Conservation (phyloP, 2,797 vertebrate genomes). For the Dallia pectoralis region DNA sequence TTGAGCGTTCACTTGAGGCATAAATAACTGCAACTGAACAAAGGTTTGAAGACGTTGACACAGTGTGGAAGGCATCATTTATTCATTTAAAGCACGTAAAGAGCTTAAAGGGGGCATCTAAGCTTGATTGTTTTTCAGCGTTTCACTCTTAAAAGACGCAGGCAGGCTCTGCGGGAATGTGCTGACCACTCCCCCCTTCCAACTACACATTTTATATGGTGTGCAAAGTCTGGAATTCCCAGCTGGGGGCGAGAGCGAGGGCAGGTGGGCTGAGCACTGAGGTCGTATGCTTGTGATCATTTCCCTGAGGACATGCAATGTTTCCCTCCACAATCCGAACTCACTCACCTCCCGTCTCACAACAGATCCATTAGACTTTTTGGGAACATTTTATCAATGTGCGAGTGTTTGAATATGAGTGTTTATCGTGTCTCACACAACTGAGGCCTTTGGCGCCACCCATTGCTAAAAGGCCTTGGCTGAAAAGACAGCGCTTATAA, state of each 20-base stretch:
- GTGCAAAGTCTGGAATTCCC: constrained; percentile 55
- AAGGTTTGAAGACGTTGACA: background rate
- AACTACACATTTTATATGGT: constrained; percentile 66
- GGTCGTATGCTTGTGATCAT: constrained; percentile 48
- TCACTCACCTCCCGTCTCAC: constrained; percentile 10
- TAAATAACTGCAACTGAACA: background rate
- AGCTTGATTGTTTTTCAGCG: constrained; percentile 35
- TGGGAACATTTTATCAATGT: constrained; percentile 28
- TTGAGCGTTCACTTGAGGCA: constrained; percentile 2
- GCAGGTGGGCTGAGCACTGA: constrained; percentile 28
- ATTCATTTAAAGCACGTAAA: constrained; percentile 2
- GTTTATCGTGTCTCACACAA: constrained; percentile 40
- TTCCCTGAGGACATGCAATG: constrained; percentile 43
- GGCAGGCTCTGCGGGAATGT: constrained; percentile 59
- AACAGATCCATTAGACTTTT: constrained; percentile 26
- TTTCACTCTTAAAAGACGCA: constrained; percentile 42
- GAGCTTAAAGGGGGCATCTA: background rate
- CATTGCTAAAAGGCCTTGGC: constrained; percentile 85
- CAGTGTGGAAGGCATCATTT: constrained; percentile 10
- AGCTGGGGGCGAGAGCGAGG: constrained; percentile 25
- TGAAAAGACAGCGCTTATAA: constrained; percentile 75
- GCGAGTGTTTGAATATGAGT: constrained; percentile 31
- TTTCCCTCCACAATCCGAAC: constrained; percentile 9
- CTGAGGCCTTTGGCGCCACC: constrained; percentile 63
- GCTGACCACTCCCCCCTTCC: constrained; percentile 58